phyloP scores from a whole-genome alignment of 2,113 vertebrate species.

The Ifrita kowaldi region DNA sequence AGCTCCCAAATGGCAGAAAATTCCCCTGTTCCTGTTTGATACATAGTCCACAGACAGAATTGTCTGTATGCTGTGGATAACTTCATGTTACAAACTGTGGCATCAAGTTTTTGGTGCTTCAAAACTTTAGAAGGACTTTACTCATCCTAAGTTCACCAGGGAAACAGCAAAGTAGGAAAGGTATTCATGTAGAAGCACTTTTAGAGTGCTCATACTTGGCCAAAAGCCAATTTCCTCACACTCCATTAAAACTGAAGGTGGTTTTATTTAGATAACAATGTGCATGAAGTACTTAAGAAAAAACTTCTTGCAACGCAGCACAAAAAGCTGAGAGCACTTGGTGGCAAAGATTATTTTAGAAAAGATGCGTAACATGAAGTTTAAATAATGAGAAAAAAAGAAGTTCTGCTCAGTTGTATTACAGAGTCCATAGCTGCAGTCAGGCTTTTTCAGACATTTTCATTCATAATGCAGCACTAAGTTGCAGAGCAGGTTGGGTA shows the following conservation, averaged over 20 bases:
- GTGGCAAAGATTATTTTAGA: not conserved
- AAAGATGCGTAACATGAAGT: not conserved
- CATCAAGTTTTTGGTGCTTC: not conserved
- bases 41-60: not conserved
- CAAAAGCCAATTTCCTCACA: not conserved
- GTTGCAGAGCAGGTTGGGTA: slow-evolving; percentile 9
- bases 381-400: not conserved
- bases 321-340: not conserved
- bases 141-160: not conserved
- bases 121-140: not conserved
- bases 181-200: not conserved
- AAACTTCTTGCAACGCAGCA: not conserved
- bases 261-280: not conserved
- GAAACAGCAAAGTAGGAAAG: not conserved
- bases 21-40: fast-evolving
- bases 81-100: not conserved
- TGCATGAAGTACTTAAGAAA: not conserved
- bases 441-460: not conserved
- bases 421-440: not conserved
- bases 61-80: not conserved
- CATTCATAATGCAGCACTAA: not conserved
- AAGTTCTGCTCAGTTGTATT: not conserved
- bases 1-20: not conserved
- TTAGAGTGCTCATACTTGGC: not conserved
- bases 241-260: not conserved